Base-by-base conservation (phyloP, 2,797 vertebrate genomes). In the Gymnocypris eckloni region DNA sequence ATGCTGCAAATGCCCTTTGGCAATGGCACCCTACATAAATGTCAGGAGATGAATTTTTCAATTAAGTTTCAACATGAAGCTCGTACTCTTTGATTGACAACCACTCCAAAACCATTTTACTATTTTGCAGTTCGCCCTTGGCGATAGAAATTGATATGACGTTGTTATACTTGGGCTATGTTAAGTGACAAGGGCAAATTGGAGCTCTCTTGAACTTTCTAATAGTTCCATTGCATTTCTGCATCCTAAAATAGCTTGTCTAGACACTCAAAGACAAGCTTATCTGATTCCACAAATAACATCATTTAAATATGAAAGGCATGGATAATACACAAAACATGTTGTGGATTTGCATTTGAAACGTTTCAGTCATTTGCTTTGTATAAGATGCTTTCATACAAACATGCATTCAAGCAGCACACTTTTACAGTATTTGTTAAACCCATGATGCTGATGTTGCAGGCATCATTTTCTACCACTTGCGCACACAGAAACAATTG, bases 1-100 rank as follows among this genome's bases (percentile, higher is more conserved):
- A 67, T 37, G 20, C 33, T 79, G 5, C 52, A 22, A 73, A 86
- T 52, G 54, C 83, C 89, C 87, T 84, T 37, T 77, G 89, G 89
- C 87, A 84, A 90, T 81, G 83, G 28, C 81, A 82, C 33, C 45
- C 61, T 67, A 69, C 43, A 61, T 79, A 89, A 71, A 82, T 59
- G 73, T 86, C 45, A 80, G 61, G 41, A 86, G 64, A 73, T 66
- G 54, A 78, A 81, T 78, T 88, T 90, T 88, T 75, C 89, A 90
- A 90, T 90, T 90, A 90, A 73, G 85, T 88, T 79, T 82, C 13
- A 72, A 73, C 66, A 83, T 86, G 67, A 52, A 75, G 73, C 66
- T 82, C 48, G 25, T 39, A 16, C 50, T 54, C 83, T 73, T 81
- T 90, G 89, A 90, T 84, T 90, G 89, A 87, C 89, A 90, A 66